phyloP scores from a whole-genome alignment of 2,888 invertebrate species.

The Cantharis rustica region DNA sequence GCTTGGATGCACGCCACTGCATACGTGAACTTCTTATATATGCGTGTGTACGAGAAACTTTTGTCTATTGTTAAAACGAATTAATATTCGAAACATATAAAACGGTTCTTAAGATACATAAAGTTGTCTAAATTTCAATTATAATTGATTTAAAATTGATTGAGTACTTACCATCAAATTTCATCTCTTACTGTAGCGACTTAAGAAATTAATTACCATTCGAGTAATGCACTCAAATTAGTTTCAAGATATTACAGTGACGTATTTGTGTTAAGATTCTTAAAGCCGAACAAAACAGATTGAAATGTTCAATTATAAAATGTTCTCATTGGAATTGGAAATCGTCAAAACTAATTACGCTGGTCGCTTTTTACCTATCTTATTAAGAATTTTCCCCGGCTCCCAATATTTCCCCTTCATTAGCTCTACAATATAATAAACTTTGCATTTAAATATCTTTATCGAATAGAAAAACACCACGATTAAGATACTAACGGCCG shows the following conservation, averaged over 20 bases:
- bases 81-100: conserved; percentile 1
- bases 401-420: not conserved
- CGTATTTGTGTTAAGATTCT: conserved; percentile 21
- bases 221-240: conserved; percentile 26
- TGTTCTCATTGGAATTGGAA: conserved; percentile 28
- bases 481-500: not conserved
- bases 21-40: conserved; percentile 29
- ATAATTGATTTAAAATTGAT: not conserved
- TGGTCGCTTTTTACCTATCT: conserved; percentile 17
- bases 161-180: not conserved
- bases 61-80: conserved; percentile 20
- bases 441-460: not conserved
- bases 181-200: conserved; percentile 1
- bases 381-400: not conserved
- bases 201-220: conserved; percentile 28
- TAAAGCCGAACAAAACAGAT: conserved; percentile 28
- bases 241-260: conserved; percentile 18
- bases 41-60: conserved; percentile 9
- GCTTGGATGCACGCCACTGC: conserved; percentile 37
- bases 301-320: conserved; percentile 30
- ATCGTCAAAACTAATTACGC: conserved; percentile 30
- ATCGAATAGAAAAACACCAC: not conserved
- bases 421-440: not conserved
- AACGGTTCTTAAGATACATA: not conserved
- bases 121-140: not conserved